These are phyloP conservation scores for Ibidorhyncha struthersii DNA, from an alignment of 2,113 vertebrate species.

Conservation along the genomic window DNA sequence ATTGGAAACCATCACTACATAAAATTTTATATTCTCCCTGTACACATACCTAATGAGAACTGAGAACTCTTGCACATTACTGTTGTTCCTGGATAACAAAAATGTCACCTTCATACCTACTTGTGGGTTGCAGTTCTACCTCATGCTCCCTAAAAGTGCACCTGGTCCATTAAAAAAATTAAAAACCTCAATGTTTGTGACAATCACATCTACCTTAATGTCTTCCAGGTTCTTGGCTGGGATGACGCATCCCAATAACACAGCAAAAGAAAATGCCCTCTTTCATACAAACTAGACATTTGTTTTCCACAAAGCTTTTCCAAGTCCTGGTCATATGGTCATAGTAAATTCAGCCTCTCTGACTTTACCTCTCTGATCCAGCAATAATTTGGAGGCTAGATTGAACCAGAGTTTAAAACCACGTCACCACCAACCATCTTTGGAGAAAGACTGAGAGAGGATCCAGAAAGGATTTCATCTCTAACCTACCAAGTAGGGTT, in stretches of 20 bases:
- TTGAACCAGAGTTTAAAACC: background rate
- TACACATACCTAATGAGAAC: background rate
- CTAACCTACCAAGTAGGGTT: slow-evolving; percentile 21
- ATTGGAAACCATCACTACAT: slow-evolving; percentile 46
- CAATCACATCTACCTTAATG: slow-evolving; percentile 44
- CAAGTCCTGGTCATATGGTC: slow-evolving; percentile 2
- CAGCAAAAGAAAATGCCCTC: slow-evolving; percentile 37
- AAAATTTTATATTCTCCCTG: slow-evolving; percentile 25
- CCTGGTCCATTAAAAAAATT: background rate
- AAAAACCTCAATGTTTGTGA: slow-evolving; percentile 15
- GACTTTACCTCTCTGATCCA: background rate
- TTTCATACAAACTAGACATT: slow-evolving; percentile 51
- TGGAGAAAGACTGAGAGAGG: background rate
- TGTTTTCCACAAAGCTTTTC: slow-evolving; percentile 37
- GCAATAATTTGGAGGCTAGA: background rate
- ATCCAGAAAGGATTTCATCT: slow-evolving; percentile 23
- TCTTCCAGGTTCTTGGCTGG: slow-evolving; percentile 56
- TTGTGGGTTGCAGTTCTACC: background rate
- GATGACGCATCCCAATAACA: background rate
- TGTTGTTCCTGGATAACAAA: slow-evolving; percentile 49
- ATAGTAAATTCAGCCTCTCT: slow-evolving; percentile 22
- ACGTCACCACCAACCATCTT: background rate
- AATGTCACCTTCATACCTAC: slow-evolving; percentile 9
- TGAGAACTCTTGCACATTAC: background rate
- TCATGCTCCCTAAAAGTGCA: background rate